phyloP scores from a whole-genome alignment of 2,888 invertebrate genomes.

The Sphecodes monilicornis region DNA sequence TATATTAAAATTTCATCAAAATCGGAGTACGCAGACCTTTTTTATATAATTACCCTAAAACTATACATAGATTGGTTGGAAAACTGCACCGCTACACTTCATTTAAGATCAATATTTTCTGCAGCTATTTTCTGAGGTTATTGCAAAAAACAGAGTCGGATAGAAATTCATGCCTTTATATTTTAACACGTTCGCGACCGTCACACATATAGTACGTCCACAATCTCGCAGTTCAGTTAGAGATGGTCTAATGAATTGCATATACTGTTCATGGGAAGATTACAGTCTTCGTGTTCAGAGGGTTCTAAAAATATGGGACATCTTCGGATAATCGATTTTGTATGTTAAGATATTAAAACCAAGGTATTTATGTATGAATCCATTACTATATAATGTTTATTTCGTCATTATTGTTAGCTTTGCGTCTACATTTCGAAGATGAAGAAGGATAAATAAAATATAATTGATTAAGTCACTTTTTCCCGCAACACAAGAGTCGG shows the following conservation, averaged over 20 bases:
- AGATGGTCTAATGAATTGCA: no score
- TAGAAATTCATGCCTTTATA: not conserved
- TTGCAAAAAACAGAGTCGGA: no score
- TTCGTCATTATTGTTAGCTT: not conserved
- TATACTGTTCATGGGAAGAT: not conserved
- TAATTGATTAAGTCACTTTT: not conserved
- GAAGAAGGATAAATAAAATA: not conserved
- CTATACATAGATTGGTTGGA: not conserved
- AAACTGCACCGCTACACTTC: not conserved
- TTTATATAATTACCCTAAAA: no score
- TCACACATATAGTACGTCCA: no score
- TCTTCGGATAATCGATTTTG: not conserved
- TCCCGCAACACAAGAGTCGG: not conserved
- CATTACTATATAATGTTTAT: not conserved
- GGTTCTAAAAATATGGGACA: not conserved
- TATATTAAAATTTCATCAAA: no score
- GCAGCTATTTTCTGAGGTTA: not conserved
- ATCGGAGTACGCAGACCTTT: no score
- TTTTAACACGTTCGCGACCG: no score
- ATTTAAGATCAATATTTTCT: not conserved
- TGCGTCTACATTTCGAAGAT: not conserved
- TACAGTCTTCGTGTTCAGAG: not conserved
- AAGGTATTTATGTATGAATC: not conserved
- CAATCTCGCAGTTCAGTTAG: no score
- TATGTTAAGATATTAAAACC: constrained; percentile 2